Base-by-base conservation (phyloP, 2,888 invertebrate species). In the Drosophila algonquin region DNA sequence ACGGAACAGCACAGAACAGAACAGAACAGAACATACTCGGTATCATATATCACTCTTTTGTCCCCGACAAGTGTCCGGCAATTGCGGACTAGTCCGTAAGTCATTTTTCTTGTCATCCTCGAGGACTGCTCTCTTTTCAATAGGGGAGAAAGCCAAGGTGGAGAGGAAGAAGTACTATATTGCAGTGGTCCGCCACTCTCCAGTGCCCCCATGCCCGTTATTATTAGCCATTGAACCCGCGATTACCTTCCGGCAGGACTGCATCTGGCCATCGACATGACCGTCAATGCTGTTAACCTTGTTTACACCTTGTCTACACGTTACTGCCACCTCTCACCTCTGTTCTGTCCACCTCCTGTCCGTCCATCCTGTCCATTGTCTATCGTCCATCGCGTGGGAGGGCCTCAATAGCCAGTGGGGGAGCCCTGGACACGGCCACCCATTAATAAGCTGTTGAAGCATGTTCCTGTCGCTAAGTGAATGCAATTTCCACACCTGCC, bases 291-390 rank as follows among this genome's bases (percentile, higher is more conserved):
- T 84, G 73, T 81, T 72, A 73, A 73, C 75, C 83, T 77, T 83
- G 82, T 88, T 83, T 88, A 88, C 82, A 89, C 75, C 84, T 77
- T 89, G 84, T 84, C 78, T 73, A 86, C 88, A 83, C 52, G 64
- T n/a, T 40, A 51, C 72, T 80, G 75, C 76, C 74, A 32, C 18
- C 55, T 48, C 52, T 1, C 14, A 47, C 62, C 46, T 21, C 57
- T 48, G 10, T 5, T n/a, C 18, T 32, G 18, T n/a, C 58, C 54
- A 21, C 5, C 21, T 45, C 7, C 18, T 32, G 35, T 47, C 18
- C 24, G 18, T n/a, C 58, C 54, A 21, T 45, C 7, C n/a, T 32
- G 35, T 47, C 18, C 30, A 40, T 8, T 27, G 14, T 14, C 30
- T 7, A 30, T 30, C 30, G 12, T 24, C n/a, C 3, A 44, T 4